phyloP scores from a whole-genome alignment of 2,113 vertebrate species.

The Ailurus styani region DNA sequence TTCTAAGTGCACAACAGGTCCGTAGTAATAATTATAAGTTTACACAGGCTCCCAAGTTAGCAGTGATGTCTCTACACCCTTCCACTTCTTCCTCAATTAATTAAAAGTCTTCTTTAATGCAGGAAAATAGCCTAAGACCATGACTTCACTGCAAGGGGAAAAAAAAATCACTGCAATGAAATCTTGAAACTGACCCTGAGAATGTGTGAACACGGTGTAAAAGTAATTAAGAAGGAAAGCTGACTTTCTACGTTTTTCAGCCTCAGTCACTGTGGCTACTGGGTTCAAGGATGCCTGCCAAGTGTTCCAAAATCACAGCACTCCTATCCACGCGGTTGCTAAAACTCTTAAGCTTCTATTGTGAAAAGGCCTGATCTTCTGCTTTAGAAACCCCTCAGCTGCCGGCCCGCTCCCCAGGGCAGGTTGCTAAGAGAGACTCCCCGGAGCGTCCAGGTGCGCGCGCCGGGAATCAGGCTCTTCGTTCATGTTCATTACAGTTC shows the following conservation, averaged over 20 bases:
- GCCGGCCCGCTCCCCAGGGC: neutral
- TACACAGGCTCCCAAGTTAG: neutral
- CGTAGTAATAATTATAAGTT: neutral
- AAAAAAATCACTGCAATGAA: neutral
- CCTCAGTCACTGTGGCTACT: neutral
- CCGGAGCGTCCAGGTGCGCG: constrained; percentile 28
- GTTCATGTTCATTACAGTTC: constrained; percentile 59
- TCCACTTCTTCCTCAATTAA: neutral
- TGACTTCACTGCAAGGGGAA: neutral
- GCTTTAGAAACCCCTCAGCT: neutral
- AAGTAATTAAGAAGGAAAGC: constrained; percentile 29
- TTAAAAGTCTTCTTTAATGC: neutral
- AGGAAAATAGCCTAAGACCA: neutral
- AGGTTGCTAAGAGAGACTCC: neutral
- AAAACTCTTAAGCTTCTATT: neutral
- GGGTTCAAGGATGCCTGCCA: neutral
- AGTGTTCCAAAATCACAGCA: constrained; percentile 20
- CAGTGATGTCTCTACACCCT: neutral
- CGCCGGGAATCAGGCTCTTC: neutral
- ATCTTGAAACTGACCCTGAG: neutral
- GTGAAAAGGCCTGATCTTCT: neutral
- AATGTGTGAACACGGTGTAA: neutral
- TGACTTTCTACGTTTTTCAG: constrained; percentile 38
- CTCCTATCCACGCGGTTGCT: neutral
- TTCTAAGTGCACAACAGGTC: neutral